These are phyloP conservation scores for Hydra vulgaris DNA, from an alignment of 30 jellyfish, hydroid and myxozoan species.

Conservation along the genomic window DNA sequence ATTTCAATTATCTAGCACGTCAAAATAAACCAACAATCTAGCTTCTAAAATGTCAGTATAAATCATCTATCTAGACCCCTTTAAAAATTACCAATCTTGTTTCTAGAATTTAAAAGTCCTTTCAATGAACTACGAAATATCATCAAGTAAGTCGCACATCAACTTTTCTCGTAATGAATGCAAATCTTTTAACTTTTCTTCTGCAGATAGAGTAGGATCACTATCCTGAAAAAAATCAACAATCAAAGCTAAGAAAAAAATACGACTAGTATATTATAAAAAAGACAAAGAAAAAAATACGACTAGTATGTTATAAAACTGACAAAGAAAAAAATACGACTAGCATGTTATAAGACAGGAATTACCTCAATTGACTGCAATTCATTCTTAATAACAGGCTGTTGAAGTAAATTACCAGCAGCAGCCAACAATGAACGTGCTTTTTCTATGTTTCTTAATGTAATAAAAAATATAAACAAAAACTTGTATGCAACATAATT, in stretches of 20 bases:
- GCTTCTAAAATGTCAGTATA: too few species aligned
- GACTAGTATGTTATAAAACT: neutral
- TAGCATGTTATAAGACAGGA: neutral
- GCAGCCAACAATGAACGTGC: neutral
- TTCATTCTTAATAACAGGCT: neutral
- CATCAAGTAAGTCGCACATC: conserved; percentile 47
- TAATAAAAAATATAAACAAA: too few species aligned
- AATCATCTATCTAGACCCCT: too few species aligned
- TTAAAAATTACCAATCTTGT: too few species aligned
- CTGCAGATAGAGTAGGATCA: neutral
- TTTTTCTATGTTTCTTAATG: neutral
- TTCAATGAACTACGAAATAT: conserved; percentile 25
- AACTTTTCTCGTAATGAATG: conserved; percentile 16
- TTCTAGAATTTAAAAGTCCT: too few species aligned
- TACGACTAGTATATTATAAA: neutral
- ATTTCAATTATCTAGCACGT: too few species aligned
- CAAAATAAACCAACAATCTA: too few species aligned
- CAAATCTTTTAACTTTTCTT: conserved; percentile 6
- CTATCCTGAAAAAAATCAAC: neutral
- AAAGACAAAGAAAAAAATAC: neutral
- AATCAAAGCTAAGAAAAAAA: neutral
- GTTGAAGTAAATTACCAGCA: neutral
- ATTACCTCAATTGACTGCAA: neutral
- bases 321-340: neutral
- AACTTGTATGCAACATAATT: neutral